Percentiles rank a stretch among this genome's conserved stretches.
Evolutionary conservation across 1,140 invertebrate genomes (phyloP).

Genomic region (Cyphomyrmex costatus): DNA sequence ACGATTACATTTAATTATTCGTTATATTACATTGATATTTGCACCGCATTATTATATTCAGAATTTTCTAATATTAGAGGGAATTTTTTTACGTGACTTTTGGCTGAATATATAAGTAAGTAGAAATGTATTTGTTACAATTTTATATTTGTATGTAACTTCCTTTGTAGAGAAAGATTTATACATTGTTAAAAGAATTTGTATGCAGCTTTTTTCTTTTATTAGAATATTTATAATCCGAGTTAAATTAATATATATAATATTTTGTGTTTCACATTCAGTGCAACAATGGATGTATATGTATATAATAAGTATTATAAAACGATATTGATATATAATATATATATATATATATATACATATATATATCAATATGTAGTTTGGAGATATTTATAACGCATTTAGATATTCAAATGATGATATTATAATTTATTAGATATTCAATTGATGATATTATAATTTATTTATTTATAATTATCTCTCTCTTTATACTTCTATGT

Average conservation of each 20-base stretch:
- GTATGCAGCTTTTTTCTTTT: not conserved
- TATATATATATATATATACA: too few species aligned
- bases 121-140: not conserved
- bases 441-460: constrained; percentile 32
- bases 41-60: not conserved
- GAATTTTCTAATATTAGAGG: not conserved
- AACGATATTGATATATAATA: too few species aligned
- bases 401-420: not conserved
- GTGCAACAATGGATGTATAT: not conserved
- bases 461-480: constrained; percentile 46
- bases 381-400: not conserved
- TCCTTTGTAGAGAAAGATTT: not conserved
- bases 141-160: not conserved
- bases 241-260: not conserved
- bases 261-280: not conserved
- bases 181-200: constrained; percentile 11
- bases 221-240: constrained; percentile 22
- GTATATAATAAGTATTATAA: not conserved
- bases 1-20: constrained; percentile 50
- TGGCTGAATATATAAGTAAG: not conserved
- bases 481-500: not conserved
- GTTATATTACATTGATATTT: constrained; percentile 20
- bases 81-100: not conserved
- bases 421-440: constrained; percentile 57
- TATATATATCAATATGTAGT: not conserved